phyloP scores from a whole-genome alignment of 2,797 vertebrate species.

The Myotis planiceps region DNA sequence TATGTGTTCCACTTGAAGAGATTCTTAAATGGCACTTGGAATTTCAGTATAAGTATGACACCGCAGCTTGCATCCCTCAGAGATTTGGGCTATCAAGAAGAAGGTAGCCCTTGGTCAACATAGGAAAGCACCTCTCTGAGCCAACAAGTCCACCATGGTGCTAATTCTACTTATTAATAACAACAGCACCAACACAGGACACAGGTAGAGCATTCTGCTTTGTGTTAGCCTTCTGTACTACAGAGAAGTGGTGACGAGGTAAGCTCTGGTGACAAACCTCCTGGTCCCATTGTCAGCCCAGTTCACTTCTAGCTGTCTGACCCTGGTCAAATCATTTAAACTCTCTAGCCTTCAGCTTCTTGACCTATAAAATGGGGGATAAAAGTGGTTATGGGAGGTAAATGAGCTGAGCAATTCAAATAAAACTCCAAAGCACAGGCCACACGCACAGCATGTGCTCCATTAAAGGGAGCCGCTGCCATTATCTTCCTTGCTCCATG shows the following conservation, averaged over 20 bases:
- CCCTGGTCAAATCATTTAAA: not conserved
- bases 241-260: not conserved
- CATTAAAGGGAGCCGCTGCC: accelerated
- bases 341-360: not conserved
- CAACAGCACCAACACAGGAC: accelerated
- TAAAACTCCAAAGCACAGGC: not conserved
- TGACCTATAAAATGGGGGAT: not conserved
- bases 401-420: not conserved
- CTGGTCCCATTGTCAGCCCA: not conserved
- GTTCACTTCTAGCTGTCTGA: not conserved
- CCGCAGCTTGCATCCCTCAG: not conserved
- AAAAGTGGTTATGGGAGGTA: not conserved
- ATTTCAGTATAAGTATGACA: not conserved
- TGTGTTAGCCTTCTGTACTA: accelerated
- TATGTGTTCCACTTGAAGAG: not conserved
- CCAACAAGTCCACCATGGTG: accelerated
- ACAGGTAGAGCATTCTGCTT: accelerated
- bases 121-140: accelerated
- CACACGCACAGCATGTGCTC: not conserved
- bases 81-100: not conserved
- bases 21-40: not conserved
- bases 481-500: not conserved
- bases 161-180: not conserved
- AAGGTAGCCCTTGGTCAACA: not conserved
- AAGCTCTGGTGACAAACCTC: not conserved